These are phyloP conservation scores for Phataginus tetradactyla DNA, from an alignment of 2,797 vertebrate genomes.

Conservation along the genomic window DNA sequence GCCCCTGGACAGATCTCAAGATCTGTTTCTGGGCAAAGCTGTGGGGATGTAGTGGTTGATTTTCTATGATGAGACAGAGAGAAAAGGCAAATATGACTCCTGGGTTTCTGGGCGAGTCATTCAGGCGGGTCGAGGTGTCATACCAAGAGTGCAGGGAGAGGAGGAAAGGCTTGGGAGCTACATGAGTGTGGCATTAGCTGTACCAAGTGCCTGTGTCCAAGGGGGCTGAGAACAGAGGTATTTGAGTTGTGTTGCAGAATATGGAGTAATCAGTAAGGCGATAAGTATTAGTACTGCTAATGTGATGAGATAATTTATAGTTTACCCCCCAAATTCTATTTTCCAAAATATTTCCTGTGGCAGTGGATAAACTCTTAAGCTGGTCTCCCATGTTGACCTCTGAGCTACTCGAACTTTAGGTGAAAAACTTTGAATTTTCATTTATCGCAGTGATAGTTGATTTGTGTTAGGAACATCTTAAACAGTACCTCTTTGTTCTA, in stretches of 20 bases:
- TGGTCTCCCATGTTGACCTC: not conserved
- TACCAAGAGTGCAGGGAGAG: not conserved
- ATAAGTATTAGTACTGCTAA: not conserved
- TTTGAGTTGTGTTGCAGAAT: not conserved
- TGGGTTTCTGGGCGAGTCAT: not conserved
- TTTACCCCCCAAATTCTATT: not conserved
- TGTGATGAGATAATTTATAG: not conserved
- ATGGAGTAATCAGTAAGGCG: not conserved
- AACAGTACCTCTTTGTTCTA: not conserved
- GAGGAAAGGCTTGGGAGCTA: rapidly evolving
- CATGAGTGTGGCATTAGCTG: no score
- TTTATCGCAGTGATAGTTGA: not conserved
- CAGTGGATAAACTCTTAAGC: not conserved
- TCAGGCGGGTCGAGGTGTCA: not conserved
- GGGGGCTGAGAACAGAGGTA: not conserved
- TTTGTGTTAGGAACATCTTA: not conserved
- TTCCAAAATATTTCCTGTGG: not conserved
- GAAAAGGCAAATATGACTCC: not conserved
- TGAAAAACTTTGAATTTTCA: not conserved
- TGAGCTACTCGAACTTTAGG: not conserved
- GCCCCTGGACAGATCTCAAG: not conserved
- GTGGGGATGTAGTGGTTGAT: no score
- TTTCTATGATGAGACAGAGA: not conserved
- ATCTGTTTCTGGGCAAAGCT: not conserved
- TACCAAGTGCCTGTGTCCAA: not conserved